Conservation (phyloP, 1,140 invertebrate species). For the Adoxophyes honmai region DNA sequence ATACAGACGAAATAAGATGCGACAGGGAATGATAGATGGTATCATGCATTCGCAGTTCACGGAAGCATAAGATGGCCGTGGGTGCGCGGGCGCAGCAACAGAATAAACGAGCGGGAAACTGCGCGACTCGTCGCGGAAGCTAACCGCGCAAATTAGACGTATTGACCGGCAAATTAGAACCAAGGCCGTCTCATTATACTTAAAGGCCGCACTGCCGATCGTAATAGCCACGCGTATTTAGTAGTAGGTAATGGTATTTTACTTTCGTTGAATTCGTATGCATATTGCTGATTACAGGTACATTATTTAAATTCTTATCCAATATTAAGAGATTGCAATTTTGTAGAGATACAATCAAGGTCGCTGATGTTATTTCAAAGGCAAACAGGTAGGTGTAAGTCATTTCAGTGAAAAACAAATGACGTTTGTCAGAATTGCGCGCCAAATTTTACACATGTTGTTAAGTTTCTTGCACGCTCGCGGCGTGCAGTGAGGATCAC, state of each 20-base stretch:
- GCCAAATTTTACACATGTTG: conserved; percentile 1
- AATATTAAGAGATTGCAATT: no score
- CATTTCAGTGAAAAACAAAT: not conserved
- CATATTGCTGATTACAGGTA: no score
- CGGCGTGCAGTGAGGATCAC: not conserved
- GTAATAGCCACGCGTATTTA: not conserved
- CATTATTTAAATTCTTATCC: no score
- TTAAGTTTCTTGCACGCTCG: not conserved
- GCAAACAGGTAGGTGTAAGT: not conserved
- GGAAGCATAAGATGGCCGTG: conserved; percentile 8
- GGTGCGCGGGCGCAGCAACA: conserved; percentile 36
- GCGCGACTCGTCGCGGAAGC: conserved; percentile 58
- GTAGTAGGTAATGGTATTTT: no score
- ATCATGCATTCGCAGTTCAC: not conserved
- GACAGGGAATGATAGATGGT: no score
- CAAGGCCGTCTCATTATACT: conserved; percentile 8
- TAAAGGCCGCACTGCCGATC: not conserved
- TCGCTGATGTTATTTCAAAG: conserved; percentile 5
- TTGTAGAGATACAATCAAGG: no score
- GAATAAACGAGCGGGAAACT: conserved; percentile 43
- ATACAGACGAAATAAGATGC: no score
- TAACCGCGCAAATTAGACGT: conserved; percentile 55
- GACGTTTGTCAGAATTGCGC: conserved; percentile 7
- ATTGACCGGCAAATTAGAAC: conserved; percentile 43
- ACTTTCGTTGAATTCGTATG: no score